Percentiles rank a stretch among this genome's conserved stretches.
These are phyloP conservation scores for Bujurquina vittata DNA, from an alignment of 2,113 vertebrate genomes.

Conservation along the genomic window DNA sequence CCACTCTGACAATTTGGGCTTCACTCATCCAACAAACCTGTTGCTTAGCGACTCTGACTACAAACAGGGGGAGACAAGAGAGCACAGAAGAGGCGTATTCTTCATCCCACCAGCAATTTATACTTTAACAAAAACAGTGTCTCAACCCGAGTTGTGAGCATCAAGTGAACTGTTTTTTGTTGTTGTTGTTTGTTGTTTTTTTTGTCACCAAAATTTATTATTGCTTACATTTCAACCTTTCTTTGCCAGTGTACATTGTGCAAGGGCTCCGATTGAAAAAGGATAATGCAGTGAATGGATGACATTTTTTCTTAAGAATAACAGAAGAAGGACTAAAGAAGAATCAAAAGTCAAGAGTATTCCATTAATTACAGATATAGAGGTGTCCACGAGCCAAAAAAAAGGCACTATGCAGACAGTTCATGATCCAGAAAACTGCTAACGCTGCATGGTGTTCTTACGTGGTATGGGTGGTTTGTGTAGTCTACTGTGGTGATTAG, in stretches of 20 bases:
- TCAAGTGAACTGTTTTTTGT: background rate
- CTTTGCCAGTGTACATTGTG: constrained; percentile 2
- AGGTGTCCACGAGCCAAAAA: background rate
- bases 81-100: constrained; percentile 12
- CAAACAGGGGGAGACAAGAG: constrained; percentile 37
- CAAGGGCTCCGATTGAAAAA: background rate
- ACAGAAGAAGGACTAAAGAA: background rate
- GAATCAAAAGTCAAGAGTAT: background rate
- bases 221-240: constrained; percentile 1
- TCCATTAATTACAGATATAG: background rate
- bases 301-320: background rate
- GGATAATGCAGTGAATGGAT: constrained; percentile 9
- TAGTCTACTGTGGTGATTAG: background rate
- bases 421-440: background rate
- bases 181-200: too few relatives aligned
- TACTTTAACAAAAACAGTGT: constrained; percentile 34
- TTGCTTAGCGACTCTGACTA: constrained; percentile 76
- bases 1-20: constrained; percentile 59
- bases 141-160: constrained; percentile 25
- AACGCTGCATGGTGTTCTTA: background rate
- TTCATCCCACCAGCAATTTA: constrained; percentile 32
- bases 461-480: background rate
- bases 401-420: background rate
- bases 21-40: constrained; percentile 66
- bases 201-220: constrained; percentile 13